Evolutionary conservation across 2,113 vertebrate species (phyloP), one percentile per base, ranked within the genome.

Genomic region (Cyprinodon tularosa): DNA sequence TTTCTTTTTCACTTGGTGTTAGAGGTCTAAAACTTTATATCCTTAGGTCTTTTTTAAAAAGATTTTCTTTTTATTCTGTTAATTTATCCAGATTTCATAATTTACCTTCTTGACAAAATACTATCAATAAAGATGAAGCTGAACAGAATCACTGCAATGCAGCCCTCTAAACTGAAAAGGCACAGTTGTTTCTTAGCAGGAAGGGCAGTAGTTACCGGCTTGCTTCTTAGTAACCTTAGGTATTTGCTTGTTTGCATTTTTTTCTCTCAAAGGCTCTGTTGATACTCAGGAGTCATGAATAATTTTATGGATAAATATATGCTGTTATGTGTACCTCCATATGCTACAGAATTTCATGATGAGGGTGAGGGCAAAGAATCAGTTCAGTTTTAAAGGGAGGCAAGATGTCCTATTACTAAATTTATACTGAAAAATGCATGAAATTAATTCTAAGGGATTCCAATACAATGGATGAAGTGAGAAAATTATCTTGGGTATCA

Each of bases 171-270:
- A 95, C 92, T 94, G 89, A 94, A 94, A 83, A 70, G 80, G 80
- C 78, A 80, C 93, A 95, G 93, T 92, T 95, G 93, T 79, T 76
- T 93, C 78, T 93, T 93, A 87, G 87, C 88, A 86, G 89, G 88
- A 87, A 80, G 88, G 62, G 78, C 68, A 81, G 86, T 86, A 92
- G 88, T 62, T 89, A 81, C 66, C 74, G 85, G 82, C 84, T 88
- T 90, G 85, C 53, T 80, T 76, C 91, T 86, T 94, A 93, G 95
- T 95, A 94, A 93, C 88, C 83, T 90, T 38, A 68, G 78, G 88
- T 92, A 88, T 90, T 94, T 88, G 82, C 77, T 83, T 3, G 82
- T 89, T 92, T 92, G 81, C 76, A 89, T 89, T 88, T 76, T 70
- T 62, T 82, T 39, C 29, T 75, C 60, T 82, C 83, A 86, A 88